These are phyloP conservation scores for Hipparchia semele DNA, from an alignment of 2,888 invertebrate species.

Conservation along the genomic window DNA sequence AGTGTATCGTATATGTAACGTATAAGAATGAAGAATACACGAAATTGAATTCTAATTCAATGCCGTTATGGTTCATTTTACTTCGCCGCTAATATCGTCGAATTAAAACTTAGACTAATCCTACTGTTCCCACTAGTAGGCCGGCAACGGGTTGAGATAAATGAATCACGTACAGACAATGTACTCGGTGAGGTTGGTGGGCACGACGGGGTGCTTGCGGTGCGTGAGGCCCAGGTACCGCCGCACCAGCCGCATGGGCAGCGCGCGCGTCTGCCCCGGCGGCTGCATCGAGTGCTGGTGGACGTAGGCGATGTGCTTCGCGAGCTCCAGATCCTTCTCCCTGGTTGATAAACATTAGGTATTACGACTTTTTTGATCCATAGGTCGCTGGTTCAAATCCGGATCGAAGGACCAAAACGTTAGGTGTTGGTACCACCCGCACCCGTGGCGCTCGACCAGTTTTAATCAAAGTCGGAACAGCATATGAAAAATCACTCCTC, in stretches of 20 bases:
- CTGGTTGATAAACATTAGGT: constrained; percentile 46
- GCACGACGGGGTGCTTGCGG: constrained; percentile 93
- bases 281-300: constrained; percentile 97
- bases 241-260: constrained; percentile 97
- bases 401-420: constrained; percentile 75
- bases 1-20: too few relatives aligned
- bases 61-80: too few relatives aligned
- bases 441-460: too few relatives aligned
- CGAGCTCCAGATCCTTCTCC: constrained; percentile 90
- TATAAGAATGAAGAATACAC: too few relatives aligned
- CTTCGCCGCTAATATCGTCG: too few relatives aligned
- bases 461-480: too few relatives aligned
- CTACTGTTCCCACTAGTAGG: too few relatives aligned
- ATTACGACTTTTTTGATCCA: constrained; percentile 58
- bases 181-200: constrained; percentile 92
- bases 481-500: too few relatives aligned
- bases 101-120: too few relatives aligned
- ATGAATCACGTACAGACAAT: not conserved
- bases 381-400: constrained; percentile 86
- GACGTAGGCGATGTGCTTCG: constrained; percentile 95
- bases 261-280: constrained; percentile 86
- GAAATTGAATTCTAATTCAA: too few relatives aligned
- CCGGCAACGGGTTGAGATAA: too few relatives aligned
- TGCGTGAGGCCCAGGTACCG: constrained; percentile 96
- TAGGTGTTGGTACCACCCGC: too few relatives aligned